phyloP scores from a whole-genome alignment of 2,113 vertebrate genomes.

The Rhabdornis inornatus region DNA sequence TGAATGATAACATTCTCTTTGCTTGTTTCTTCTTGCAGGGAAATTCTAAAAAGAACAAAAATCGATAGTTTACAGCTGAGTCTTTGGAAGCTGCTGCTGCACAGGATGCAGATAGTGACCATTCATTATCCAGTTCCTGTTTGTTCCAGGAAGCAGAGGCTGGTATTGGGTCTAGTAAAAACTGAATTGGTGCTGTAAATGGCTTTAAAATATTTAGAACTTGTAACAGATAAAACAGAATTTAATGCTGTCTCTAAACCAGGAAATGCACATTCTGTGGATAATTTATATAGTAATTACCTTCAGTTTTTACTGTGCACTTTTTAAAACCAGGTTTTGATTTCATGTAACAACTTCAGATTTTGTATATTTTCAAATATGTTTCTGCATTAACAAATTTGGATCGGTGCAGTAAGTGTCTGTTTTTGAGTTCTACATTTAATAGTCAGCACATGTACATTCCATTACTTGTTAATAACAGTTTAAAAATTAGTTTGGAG shows the following conservation, averaged over 20 bases:
- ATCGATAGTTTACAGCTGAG: slow-evolving; percentile 77
- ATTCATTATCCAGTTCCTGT: slow-evolving; percentile 14
- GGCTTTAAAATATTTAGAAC: slow-evolving; percentile 57
- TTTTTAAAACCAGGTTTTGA: slow-evolving; percentile 76
- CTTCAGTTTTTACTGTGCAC: slow-evolving; percentile 77
- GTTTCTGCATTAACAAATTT: slow-evolving; percentile 60
- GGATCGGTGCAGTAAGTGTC: slow-evolving; percentile 60
- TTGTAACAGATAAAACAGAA: slow-evolving; percentile 50
- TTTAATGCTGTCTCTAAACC: slow-evolving; percentile 46
- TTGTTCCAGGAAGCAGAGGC: slow-evolving; percentile 19
- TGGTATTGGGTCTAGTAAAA: slow-evolving; percentile 23
- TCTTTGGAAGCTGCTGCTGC: slow-evolving; percentile 46
- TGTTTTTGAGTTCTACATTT: slow-evolving; percentile 56
- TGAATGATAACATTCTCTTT: neutral
- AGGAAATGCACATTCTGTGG: slow-evolving; percentile 53
- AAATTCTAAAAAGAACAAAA: slow-evolving; percentile 95
- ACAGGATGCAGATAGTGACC: neutral
- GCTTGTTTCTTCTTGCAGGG: slow-evolving; percentile 73
- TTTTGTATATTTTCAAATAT: slow-evolving; percentile 75
- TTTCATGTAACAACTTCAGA: slow-evolving; percentile 71
- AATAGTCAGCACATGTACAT: slow-evolving; percentile 49
- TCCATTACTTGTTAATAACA: slow-evolving; percentile 39
- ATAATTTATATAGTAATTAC: slow-evolving; percentile 71
- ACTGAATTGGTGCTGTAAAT: slow-evolving; percentile 54
- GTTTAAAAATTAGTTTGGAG: slow-evolving; percentile 22